Conservation (phyloP, 2,888 invertebrate species). For the Agriopis marginaria region DNA sequence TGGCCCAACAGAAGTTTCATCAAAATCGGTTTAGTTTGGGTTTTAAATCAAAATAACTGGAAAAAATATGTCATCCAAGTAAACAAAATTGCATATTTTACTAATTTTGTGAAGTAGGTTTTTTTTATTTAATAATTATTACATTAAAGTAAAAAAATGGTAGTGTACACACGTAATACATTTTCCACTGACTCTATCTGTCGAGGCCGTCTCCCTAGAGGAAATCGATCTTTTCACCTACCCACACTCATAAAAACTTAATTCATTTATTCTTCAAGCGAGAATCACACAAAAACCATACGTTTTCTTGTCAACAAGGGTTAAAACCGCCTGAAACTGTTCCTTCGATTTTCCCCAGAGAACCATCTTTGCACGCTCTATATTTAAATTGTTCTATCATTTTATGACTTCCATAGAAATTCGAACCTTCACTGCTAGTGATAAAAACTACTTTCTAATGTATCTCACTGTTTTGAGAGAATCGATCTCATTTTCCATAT, state of each 20-base stretch:
- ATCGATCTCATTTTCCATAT: conserved; percentile 76
- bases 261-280: conserved; percentile 43
- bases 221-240: conserved; percentile 75
- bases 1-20: too few relatives aligned
- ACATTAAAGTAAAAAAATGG: background rate
- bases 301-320: conserved; percentile 32
- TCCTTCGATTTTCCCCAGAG: conserved; percentile 80
- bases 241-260: conserved; percentile 59
- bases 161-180: conserved; percentile 12
- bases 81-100: too few relatives aligned
- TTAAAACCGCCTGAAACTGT: conserved; percentile 55
- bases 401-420: conserved; percentile 49
- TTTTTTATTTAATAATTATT: too few relatives aligned
- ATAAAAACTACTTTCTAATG: conserved; percentile 50
- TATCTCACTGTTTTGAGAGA: conserved; percentile 68
- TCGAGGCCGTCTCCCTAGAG: conserved; percentile 75
- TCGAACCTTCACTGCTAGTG: conserved; percentile 10
- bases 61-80: too few relatives aligned
- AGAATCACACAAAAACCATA: conserved; percentile 50
- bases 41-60: too few relatives aligned
- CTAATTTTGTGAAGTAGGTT: too few relatives aligned
- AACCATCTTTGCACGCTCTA: conserved; percentile 83
- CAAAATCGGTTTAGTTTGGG: too few relatives aligned
- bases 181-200: conserved; percentile 53
- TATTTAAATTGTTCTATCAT: conserved; percentile 81